Percentiles rank a stretch among this genome's conserved stretches.
Conservation (phyloP, 2,113 vertebrate genomes). For the Galeopterus variegatus region DNA sequence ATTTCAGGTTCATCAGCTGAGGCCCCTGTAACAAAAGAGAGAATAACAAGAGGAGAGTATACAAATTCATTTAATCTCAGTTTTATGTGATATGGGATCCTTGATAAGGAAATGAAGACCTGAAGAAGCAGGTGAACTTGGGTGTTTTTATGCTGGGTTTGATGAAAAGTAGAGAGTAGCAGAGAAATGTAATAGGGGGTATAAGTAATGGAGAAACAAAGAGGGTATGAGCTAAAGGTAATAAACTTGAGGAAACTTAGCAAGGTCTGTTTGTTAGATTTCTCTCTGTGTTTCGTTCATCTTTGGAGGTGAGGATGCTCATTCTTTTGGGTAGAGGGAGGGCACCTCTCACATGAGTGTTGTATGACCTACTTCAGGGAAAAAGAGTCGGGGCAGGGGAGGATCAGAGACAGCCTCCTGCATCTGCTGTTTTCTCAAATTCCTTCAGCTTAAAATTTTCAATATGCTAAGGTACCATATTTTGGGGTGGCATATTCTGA, state of each 20-base stretch:
- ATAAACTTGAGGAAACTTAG: background rate
- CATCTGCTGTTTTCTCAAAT: background rate
- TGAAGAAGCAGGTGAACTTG: background rate
- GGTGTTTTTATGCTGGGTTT: background rate
- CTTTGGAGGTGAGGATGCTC: background rate
- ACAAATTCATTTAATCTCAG: background rate
- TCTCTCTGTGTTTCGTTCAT: too few relatives aligned
- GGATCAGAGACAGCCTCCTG: background rate
- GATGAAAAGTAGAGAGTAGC: background rate
- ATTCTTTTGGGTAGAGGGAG: background rate
- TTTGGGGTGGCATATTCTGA: background rate
- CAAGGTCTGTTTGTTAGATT: background rate
- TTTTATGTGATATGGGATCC: background rate
- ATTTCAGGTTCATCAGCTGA: background rate
- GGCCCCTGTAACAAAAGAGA: background rate
- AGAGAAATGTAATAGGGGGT: background rate
- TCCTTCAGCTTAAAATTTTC: background rate
- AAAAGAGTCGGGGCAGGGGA: background rate
- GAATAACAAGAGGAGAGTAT: background rate
- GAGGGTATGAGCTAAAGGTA: background rate
- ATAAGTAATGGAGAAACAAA: background rate
- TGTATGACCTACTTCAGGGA: background rate
- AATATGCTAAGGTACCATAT: background rate
- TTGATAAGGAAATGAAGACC: background rate
- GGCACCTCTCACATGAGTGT: accelerated